These are phyloP conservation scores for Euzetes globulus DNA, from an alignment of 2,888 invertebrate species.

Conservation along the genomic window DNA sequence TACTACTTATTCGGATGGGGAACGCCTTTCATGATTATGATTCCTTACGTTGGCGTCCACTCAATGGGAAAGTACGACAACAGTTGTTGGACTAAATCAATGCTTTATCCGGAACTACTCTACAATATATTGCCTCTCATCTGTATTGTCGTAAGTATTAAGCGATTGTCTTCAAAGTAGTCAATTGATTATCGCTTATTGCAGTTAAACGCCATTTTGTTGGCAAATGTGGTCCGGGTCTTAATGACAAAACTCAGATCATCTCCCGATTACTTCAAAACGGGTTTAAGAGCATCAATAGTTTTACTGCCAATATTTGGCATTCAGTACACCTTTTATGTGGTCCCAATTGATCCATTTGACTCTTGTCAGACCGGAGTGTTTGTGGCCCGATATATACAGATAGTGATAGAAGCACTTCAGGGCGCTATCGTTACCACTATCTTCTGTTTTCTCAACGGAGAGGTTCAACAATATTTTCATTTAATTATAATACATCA, in stretches of 20 bases:
- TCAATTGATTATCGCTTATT: conserved; percentile 3
- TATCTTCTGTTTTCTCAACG: conserved; percentile 60
- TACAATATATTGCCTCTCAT: conserved; percentile 56
- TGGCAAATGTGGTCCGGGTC: conserved; percentile 59
- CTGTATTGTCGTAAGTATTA: conserved; percentile 49
- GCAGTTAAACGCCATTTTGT: conserved; percentile 55
- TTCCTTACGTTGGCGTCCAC: conserved; percentile 33
- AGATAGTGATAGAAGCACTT: conserved; percentile 43
- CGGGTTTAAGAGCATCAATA: conserved; percentile 56
- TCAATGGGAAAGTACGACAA: conserved; percentile 18
- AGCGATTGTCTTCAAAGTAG: not conserved
- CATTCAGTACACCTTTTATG: conserved; percentile 59
- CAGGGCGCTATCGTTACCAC: conserved; percentile 59
- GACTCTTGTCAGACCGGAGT: conserved; percentile 44
- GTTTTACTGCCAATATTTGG: conserved; percentile 65
- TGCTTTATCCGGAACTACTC: conserved; percentile 53
- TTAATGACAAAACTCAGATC: conserved; percentile 58
- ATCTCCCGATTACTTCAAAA: conserved; percentile 33
- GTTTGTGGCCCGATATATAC: conserved; percentile 27
- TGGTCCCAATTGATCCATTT: conserved; percentile 49
- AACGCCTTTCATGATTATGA: conserved; percentile 38
- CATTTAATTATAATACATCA: not conserved
- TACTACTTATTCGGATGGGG: conserved; percentile 46
- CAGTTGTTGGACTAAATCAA: conserved; percentile 38
- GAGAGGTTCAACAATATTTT: conserved; percentile 52